Evolutionary conservation across 2,888 invertebrate genomes (phyloP).

Genomic region (Plemyria rubiginata): DNA sequence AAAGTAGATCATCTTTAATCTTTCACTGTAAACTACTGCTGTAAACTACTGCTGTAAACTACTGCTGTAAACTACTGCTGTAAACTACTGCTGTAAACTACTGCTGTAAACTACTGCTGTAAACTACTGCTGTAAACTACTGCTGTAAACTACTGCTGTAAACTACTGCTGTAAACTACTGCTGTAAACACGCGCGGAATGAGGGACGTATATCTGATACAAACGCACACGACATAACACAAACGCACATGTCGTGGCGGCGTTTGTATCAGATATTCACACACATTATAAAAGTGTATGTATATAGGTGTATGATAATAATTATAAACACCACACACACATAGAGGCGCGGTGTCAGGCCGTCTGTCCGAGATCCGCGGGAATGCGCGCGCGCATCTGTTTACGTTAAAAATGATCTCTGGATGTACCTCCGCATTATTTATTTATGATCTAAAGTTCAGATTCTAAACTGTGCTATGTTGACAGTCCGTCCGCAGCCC

Average conservation of each 20-base stretch:
- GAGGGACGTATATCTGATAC: not conserved
- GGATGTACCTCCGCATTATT: not conserved
- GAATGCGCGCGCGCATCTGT: not conserved
- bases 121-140: not conserved
- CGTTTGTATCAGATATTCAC: too few relatives aligned
- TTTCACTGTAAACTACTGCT: not conserved
- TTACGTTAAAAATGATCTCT: not conserved
- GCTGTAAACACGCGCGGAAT: not conserved
- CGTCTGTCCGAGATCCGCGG: not conserved
- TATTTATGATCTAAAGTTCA: not conserved
- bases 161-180: not conserved
- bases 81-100: not conserved
- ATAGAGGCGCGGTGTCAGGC: too few relatives aligned
- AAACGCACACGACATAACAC: not conserved
- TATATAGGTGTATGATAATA: too few relatives aligned
- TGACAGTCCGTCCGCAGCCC: too few relatives aligned
- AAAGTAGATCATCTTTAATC: constrained; percentile 10
- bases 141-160: not conserved
- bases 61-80: too few relatives aligned
- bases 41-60: not conserved
- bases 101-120: too few relatives aligned
- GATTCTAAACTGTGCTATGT: not conserved
- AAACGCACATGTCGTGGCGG: too few relatives aligned
- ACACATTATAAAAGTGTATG: too few relatives aligned
- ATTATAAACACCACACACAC: too few relatives aligned